phyloP scores from a whole-genome alignment of 1,140 invertebrate genomes.

The Drosophila orosa region DNA sequence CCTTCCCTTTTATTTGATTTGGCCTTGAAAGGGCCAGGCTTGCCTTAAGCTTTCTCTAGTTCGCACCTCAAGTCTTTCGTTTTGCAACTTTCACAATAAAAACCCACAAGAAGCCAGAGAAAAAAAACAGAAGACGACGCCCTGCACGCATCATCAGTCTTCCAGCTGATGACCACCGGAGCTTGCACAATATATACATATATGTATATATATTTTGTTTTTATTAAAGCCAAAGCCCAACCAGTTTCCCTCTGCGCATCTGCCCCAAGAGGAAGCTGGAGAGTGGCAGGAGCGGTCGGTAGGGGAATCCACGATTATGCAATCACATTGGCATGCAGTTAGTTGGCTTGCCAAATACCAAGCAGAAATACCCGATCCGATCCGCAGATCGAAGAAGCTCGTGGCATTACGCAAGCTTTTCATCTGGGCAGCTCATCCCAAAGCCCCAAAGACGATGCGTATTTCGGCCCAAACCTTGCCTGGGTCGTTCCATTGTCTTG shows the following conservation, averaged over 20 bases:
- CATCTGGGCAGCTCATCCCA: constrained; percentile 1
- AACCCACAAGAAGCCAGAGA: constrained; percentile 14
- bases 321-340: constrained; percentile 64
- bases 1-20: constrained; percentile 2
- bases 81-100: constrained; percentile 46
- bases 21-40: constrained; percentile 30
- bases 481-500: constrained; percentile 20
- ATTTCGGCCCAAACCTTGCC: constrained; percentile 4
- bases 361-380: constrained; percentile 4
- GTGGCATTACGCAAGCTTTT: constrained; percentile 25
- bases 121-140: constrained; percentile 24
- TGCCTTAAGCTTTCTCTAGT: constrained; percentile 22
- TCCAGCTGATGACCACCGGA: constrained; percentile 16
- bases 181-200: constrained; percentile 20
- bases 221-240: constrained; percentile 57
- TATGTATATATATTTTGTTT: not conserved
- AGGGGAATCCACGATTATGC: constrained; percentile 38
- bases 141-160: constrained; percentile 42
- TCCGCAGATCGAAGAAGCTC: constrained; percentile 31
- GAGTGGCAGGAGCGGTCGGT: constrained; percentile 1
- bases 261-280: constrained; percentile 10
- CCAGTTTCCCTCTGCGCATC: constrained; percentile 57
- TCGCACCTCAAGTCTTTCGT: constrained; percentile 46
- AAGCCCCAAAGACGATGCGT: constrained; percentile 9
- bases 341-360: constrained; percentile 46